Percentiles rank a stretch among this genome's conserved stretches.
Evolutionary conservation across 2,888 invertebrate genomes (phyloP).

Genomic region (Leptopilina drosophilae): DNA sequence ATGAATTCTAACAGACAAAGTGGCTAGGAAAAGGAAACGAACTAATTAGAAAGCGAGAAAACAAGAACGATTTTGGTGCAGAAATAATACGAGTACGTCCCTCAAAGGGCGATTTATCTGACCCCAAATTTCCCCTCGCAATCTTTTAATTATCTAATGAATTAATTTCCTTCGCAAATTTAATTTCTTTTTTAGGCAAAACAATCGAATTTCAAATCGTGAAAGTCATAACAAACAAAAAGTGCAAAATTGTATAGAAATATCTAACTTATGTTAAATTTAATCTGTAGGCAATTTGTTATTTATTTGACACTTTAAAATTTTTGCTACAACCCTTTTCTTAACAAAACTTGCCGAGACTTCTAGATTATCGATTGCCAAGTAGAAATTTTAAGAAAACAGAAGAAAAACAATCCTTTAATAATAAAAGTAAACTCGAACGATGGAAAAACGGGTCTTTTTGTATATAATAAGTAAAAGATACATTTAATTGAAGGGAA

Average conservation of each 20-base stretch:
- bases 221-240: too few species aligned
- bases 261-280: not conserved
- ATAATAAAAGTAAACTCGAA: not conserved
- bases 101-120: constrained; percentile 14
- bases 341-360: constrained; percentile 25
- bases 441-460: not conserved
- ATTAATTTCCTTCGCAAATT: not conserved
- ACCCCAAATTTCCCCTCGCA: constrained; percentile 6
- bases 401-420: not conserved
- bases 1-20: constrained; percentile 1
- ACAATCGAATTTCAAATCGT: not conserved
- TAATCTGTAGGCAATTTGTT: not conserved
- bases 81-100: not conserved
- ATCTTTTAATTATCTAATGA: constrained; percentile 22
- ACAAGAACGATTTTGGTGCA: constrained; percentile 15
- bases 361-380: constrained; percentile 31
- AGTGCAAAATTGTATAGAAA: not conserved
- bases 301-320: too few species aligned
- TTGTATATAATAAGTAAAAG: not conserved
- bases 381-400: constrained; percentile 15
- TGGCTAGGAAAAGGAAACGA: constrained; percentile 8
- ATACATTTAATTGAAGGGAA: not conserved
- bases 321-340: constrained; percentile 25
- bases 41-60: constrained; percentile 27
- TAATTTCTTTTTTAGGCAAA: not conserved